Evolutionary conservation across 2,888 invertebrate genomes (phyloP).

Genomic region (Drosophila robusta): DNA sequence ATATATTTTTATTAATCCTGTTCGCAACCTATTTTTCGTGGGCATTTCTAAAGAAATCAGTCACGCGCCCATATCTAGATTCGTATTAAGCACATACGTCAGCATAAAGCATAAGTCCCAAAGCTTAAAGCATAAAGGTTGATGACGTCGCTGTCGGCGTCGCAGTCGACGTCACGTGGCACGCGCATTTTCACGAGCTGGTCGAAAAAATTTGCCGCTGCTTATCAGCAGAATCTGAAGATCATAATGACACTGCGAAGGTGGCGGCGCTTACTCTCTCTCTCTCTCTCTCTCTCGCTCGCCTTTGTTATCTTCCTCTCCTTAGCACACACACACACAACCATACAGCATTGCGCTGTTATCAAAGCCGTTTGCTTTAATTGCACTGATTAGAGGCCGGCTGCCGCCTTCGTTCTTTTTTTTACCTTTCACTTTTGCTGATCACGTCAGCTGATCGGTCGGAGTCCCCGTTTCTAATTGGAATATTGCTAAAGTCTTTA

Average conservation of each 20-base stretch:
- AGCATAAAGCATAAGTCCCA: slow-evolving; percentile 30
- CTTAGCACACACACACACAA: not conserved
- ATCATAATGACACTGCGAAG: slow-evolving; percentile 29
- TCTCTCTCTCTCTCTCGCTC: not conserved
- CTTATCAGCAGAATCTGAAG: slow-evolving; percentile 35
- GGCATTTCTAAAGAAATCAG: no score
- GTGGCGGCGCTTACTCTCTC: slow-evolving; percentile 20
- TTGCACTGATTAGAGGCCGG: slow-evolving; percentile 47
- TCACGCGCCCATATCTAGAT: not conserved
- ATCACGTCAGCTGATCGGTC: slow-evolving; percentile 54
- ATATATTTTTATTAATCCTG: no score
- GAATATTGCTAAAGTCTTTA: slow-evolving; percentile 6
- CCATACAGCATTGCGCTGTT: slow-evolving; percentile 18
- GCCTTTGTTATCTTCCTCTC: not conserved
- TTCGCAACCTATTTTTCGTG: no score
- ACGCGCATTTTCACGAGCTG: slow-evolving; percentile 49
- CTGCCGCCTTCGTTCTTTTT: slow-evolving; percentile 36
- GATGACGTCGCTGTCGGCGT: slow-evolving; percentile 57
- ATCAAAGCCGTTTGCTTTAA: slow-evolving; percentile 23
- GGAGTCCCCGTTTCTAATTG: slow-evolving; percentile 16
- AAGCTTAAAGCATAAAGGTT: slow-evolving; percentile 34
- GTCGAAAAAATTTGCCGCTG: slow-evolving; percentile 5
- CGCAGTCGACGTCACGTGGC: slow-evolving; percentile 45
- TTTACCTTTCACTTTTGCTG: slow-evolving; percentile 63
- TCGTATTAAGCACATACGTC: slow-evolving; percentile 6